Conservation (phyloP, 2,113 vertebrate species). For the Aramus guarauna region DNA sequence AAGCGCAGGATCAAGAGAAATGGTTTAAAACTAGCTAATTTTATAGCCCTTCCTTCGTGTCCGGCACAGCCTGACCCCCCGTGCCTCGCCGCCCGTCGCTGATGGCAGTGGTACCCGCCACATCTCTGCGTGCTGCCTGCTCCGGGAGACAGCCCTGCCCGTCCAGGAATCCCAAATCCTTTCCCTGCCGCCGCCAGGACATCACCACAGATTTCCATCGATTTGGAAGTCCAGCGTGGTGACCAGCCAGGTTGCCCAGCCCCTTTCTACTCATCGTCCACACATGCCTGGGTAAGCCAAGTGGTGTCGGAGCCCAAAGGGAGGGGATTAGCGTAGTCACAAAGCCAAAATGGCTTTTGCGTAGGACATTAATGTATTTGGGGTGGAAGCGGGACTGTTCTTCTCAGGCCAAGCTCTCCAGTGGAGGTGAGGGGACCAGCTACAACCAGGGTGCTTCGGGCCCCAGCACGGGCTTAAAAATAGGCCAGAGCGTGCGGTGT, state of each 20-base stretch:
- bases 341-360: neutral
- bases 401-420: neutral
- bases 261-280: neutral
- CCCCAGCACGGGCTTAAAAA: neutral
- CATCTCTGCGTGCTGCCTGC: neutral
- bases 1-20: neutral
- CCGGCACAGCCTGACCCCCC: fast-evolving
- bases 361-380: neutral
- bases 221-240: neutral
- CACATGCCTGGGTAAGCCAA: neutral
- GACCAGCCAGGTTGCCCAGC: neutral
- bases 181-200: fast-evolving
- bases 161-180: neutral
- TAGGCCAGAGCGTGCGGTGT: fast-evolving
- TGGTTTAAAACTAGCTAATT: neutral
- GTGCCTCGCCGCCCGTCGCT: fast-evolving
- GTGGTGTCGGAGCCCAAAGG: neutral
- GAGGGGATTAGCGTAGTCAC: neutral
- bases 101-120: neutral
- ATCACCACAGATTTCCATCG: neutral
- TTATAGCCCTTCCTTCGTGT: neutral
- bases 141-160: neutral
- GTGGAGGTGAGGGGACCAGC: neutral
- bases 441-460: neutral
- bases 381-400: neutral